Percentiles rank a stretch among this genome's conserved stretches.
Evolutionary conservation across 35 echinoderm and acorn worm species (phyloP).

Genomic region (Apostichopus californicus): DNA sequence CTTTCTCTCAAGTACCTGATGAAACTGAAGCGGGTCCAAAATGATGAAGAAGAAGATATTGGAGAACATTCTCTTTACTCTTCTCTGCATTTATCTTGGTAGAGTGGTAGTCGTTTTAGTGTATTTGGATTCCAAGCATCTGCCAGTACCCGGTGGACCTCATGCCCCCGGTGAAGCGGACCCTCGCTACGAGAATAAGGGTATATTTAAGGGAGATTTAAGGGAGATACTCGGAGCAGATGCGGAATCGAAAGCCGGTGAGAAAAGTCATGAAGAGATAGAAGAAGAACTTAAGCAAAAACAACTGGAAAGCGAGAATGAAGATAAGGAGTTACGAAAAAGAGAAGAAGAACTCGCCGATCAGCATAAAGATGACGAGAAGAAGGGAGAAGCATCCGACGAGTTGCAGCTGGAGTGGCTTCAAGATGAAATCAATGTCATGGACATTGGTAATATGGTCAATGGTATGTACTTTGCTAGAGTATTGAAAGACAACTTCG

Average conservation of each 20-base stretch:
- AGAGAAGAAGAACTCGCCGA: slow-evolving; percentile 35
- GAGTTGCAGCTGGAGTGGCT: slow-evolving; percentile 5
- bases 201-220: neutral
- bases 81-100: slow-evolving; percentile 59
- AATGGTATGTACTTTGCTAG: slow-evolving; percentile 68
- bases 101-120: slow-evolving; percentile 64
- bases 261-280: neutral
- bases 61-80: slow-evolving; percentile 59
- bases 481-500: slow-evolving; percentile 63
- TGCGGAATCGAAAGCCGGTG: slow-evolving; percentile 39
- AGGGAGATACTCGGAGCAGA: slow-evolving; percentile 11
- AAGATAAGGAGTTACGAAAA: slow-evolving; percentile 7
- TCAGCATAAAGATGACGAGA: slow-evolving; percentile 16
- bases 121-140: slow-evolving; percentile 56
- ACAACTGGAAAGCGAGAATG: slow-evolving; percentile 1
- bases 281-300: slow-evolving; percentile 27
- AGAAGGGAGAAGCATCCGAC: neutral
- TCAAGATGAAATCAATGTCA: slow-evolving; percentile 12
- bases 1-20: neutral
- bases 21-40: neutral
- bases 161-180: neutral
- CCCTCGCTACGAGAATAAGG: neutral
- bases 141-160: slow-evolving; percentile 11
- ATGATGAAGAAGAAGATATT: slow-evolving; percentile 44
- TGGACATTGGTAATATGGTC: slow-evolving; percentile 4